phyloP scores from a whole-genome alignment of 2,797 vertebrate species.

The Phrynocephalus guinanensis region DNA sequence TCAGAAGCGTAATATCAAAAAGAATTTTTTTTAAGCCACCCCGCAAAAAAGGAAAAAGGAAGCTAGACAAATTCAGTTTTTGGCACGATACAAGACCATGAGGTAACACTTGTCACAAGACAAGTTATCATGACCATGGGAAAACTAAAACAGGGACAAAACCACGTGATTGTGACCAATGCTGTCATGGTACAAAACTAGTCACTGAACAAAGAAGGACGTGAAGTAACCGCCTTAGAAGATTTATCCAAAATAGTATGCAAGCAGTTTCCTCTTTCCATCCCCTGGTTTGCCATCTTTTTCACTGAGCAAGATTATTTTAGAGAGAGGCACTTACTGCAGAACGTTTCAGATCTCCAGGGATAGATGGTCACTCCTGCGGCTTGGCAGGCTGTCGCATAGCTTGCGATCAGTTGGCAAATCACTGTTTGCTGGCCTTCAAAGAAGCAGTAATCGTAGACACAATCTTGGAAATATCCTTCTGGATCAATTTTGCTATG shows the following conservation, averaged over 20 bases:
- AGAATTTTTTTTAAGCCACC: too few species aligned
- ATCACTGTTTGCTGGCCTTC: slow-evolving; percentile 65
- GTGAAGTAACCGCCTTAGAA: neutral
- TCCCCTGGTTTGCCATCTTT: neutral
- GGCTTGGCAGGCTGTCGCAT: slow-evolving; percentile 77
- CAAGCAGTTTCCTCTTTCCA: neutral
- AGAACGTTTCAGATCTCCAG: slow-evolving; percentile 81
- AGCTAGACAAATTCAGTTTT: too few species aligned
- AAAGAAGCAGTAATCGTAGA: slow-evolving; percentile 81
- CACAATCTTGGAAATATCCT: slow-evolving; percentile 77
- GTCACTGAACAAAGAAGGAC: too few species aligned
- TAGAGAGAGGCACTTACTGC: slow-evolving; percentile 72
- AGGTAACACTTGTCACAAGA: too few species aligned
- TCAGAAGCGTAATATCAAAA: too few species aligned
- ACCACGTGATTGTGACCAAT: too few species aligned
- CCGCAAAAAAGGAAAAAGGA: too few species aligned
- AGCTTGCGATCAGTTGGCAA: slow-evolving; percentile 76
- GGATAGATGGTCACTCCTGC: slow-evolving; percentile 66
- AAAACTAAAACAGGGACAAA: too few species aligned
- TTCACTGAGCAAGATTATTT: too few species aligned
- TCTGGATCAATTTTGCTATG: slow-evolving; percentile 70
- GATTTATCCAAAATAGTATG: neutral
- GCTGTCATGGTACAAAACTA: too few species aligned
- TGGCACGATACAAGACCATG: too few species aligned
- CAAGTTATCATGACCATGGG: too few species aligned